Evolutionary conservation across 2,113 vertebrate species (phyloP), one percentile per base, ranked within the genome.

Genomic region (Cacatua alba): DNA sequence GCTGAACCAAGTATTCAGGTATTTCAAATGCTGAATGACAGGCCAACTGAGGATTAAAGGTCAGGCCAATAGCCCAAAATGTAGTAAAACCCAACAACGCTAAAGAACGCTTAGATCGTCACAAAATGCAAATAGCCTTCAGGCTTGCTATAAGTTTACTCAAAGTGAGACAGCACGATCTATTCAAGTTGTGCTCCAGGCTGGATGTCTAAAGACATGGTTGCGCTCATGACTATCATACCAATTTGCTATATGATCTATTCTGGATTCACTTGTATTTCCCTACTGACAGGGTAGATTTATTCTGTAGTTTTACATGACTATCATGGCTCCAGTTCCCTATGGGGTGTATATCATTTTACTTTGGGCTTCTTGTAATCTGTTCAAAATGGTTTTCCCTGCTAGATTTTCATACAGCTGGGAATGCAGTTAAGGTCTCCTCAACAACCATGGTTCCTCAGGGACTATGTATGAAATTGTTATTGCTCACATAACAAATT

Each of bases 271-370:
- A 65, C 28, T 72, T 86, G 4, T 46, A 84, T 86, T 85, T 90
- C 87, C 43, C 41, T 37, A 57, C 33, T 80, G 68, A 67, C 53
- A 82, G 17, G 39, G 37, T 4, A 78, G 25, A 96, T 62, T 62
- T 86, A 82, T 91, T 84, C 79, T 94, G 78, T 76, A 97, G 46
- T 93, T 98, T 97, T 92, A 76, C 53, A 72, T 82, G 28, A 71
- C 33, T 90, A 93, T 86, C 93, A 71, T 9, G 6, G 63, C 75
- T 92, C 71, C 70, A 82, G 53, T 81, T 95, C 80, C 67, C 62
- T 79, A 6, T n/a, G 18, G 29, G 11, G 83, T 55, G 31, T 46
- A 6, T 11, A 90, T 63, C 3, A 84, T 96, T 97, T 84, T 76
- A 82, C 83, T 91, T 86, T 49, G 31, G 79, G 68, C 67, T 89